Percentiles rank a stretch among this genome's conserved stretches.
phyloP scores from a whole-genome alignment of 2,797 vertebrate species.

The Fringilla coelebs region DNA sequence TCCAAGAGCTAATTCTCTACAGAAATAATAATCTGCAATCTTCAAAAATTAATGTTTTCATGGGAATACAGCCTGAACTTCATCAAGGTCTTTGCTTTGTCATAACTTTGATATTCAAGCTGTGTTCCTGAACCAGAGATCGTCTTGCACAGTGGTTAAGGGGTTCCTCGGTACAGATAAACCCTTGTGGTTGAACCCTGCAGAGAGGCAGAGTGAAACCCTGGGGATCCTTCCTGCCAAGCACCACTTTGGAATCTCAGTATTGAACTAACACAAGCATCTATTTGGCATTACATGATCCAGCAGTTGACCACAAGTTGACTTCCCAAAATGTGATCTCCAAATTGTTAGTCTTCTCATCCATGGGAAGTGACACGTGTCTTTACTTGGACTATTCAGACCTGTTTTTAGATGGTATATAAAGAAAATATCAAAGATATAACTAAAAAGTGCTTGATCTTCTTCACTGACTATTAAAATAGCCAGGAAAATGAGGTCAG shows the following conservation, averaged over 20 bases:
- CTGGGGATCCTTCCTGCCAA: background rate
- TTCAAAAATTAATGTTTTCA: background rate
- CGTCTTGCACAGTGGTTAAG: no score
- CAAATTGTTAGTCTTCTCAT: background rate
- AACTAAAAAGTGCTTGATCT: background rate
- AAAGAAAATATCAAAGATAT: background rate
- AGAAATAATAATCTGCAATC: background rate
- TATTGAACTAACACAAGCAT: rapidly evolving
- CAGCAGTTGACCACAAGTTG: background rate
- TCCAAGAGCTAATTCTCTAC: background rate
- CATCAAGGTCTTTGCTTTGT: background rate
- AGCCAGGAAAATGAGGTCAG: background rate
- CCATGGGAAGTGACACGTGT: rapidly evolving
- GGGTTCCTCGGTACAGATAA: background rate
- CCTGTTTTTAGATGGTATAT: background rate
- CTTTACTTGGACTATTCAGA: background rate
- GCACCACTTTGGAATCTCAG: background rate
- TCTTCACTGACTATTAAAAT: background rate
- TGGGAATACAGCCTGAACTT: background rate
- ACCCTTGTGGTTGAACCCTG: background rate
- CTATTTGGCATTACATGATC: background rate
- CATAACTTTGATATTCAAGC: background rate
- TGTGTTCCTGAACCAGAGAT: background rate
- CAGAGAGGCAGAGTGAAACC: background rate
- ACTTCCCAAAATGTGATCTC: background rate